Evolutionary conservation across 2,888 invertebrate species (phyloP), one percentile per base, ranked within the genome.

Genomic region (Micropterix aruncella): DNA sequence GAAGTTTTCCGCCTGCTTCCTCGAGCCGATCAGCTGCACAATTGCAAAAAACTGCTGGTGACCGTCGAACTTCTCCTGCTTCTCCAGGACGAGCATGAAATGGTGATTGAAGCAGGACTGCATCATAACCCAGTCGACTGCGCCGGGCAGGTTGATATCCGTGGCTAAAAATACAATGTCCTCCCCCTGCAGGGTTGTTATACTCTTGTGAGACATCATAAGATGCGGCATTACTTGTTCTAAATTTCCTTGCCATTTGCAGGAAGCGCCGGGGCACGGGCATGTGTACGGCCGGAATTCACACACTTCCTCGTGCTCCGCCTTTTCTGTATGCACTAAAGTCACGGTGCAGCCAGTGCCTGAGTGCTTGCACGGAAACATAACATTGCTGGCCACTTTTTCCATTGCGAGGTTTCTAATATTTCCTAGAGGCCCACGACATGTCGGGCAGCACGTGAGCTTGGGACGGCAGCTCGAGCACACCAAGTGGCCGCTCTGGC

Each of bases 51-150:
- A 94, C 60, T 93, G 92, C 57, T 92, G 92, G 59, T 91, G 90
- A 1, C 92, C 95, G 70, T 97, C 95, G 63, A 85, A 92, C 61
- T 97, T 97, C 58, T 95, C 95, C 66, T 95, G 94, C 62, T 97
- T 97, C 62, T 99, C 99, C 42, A 99, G 75, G 27, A 99, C 97
- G 52, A 99, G 76, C 97, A 99, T 99, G 60, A 99, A 99, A 65
- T 97, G 93, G 61, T 95, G 95, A 45, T 93, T 94, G 63, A 97
- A 99, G 66, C 99, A 99, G 18, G 94, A 94, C 69, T 99, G 99
- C 97, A 99, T 99, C 99, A 99, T 99, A 2, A 93, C 93, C 96
- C 96, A 97, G 65, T 97, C 96, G 7, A 97, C 96, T 19, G 96
- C 97, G 47, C 99, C 99, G 4, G 97, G 97, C 52, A 99, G 77